Conservation (phyloP, 2,888 invertebrate species). For the Mantis religiosa region DNA sequence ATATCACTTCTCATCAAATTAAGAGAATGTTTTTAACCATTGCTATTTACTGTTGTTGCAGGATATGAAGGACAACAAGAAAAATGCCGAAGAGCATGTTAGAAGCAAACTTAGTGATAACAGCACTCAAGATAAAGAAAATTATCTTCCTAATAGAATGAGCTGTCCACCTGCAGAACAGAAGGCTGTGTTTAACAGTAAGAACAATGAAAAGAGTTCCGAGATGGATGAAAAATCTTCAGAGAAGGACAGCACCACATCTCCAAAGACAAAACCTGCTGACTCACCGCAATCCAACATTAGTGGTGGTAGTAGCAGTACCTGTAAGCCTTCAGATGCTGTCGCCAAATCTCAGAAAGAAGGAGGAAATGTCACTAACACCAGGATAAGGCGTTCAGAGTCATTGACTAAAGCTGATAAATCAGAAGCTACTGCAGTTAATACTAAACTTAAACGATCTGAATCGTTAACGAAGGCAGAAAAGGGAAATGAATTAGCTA, state of each 20-base stretch:
- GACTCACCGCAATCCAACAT: neutral
- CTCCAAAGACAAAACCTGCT: neutral
- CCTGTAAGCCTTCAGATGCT: conserved; percentile 17
- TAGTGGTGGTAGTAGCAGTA: neutral
- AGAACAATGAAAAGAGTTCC: neutral
- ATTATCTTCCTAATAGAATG: neutral
- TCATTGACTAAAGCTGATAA: conserved; percentile 43
- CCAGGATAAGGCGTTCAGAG: conserved; percentile 30
- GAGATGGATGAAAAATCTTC: neutral
- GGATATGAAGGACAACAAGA: neutral
- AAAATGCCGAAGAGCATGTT: neutral
- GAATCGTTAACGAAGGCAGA: conserved; percentile 45
- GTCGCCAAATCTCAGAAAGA: conserved; percentile 21
- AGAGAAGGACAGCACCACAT: neutral
- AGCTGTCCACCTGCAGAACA: neutral
- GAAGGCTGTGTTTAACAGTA: neutral
- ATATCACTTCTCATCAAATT: too few relatives aligned
- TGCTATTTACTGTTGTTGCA: neutral
- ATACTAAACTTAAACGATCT: conserved; percentile 33
- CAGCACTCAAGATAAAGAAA: neutral
- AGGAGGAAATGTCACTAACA: conserved; percentile 33
- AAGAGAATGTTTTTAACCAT: neutral
- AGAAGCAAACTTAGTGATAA: neutral
- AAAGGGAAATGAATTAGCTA: conserved; percentile 43
- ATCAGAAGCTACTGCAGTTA: conserved; percentile 32